A percentile compares a stretch with the other conserved stretches of the same genome.
These are phyloP conservation scores for Danionella dracula DNA, from an alignment of 2,797 vertebrate genomes.

Conservation along the genomic window DNA sequence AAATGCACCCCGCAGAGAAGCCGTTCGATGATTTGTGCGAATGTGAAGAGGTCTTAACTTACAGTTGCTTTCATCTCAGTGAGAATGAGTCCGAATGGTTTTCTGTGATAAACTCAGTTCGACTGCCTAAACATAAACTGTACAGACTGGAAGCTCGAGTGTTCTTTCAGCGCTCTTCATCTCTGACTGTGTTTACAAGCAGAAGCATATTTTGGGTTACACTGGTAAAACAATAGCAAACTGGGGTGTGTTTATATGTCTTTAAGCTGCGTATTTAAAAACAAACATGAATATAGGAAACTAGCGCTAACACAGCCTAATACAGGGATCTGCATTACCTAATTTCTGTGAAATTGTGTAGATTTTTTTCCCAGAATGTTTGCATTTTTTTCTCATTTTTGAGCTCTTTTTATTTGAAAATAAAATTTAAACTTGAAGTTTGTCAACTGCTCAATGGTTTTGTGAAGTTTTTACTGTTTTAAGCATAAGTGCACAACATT, in stretches of 20 bases:
- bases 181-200: conserved; percentile 34
- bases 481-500: too few relatives aligned
- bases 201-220: too few relatives aligned
- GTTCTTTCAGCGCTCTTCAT: not conserved
- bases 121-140: not conserved
- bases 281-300: conserved; percentile 50
- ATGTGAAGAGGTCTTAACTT: too few relatives aligned
- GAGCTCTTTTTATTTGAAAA: conserved; percentile 65
- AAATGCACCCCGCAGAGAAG: too few relatives aligned
- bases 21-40: too few relatives aligned
- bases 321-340: conserved; percentile 80
- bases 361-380: conserved; percentile 89
- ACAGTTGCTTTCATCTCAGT: not conserved
- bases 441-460: conserved; percentile 5
- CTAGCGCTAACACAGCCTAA: conserved; percentile 43
- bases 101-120: not conserved
- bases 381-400: conserved; percentile 72
- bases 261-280: conserved; percentile 58
- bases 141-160: conserved; percentile 9
- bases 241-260: conserved; percentile 42
- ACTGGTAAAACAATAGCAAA: conserved; percentile 25
- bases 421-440: conserved; percentile 73
- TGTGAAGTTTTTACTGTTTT: too few relatives aligned
- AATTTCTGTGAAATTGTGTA: conserved; percentile 99
- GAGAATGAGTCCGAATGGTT: not conserved